A percentile compares a stretch with the other conserved stretches of the same genome.
Evolutionary conservation across 2,113 vertebrate genomes (phyloP).

Genomic region (Lophotis ruficrista): DNA sequence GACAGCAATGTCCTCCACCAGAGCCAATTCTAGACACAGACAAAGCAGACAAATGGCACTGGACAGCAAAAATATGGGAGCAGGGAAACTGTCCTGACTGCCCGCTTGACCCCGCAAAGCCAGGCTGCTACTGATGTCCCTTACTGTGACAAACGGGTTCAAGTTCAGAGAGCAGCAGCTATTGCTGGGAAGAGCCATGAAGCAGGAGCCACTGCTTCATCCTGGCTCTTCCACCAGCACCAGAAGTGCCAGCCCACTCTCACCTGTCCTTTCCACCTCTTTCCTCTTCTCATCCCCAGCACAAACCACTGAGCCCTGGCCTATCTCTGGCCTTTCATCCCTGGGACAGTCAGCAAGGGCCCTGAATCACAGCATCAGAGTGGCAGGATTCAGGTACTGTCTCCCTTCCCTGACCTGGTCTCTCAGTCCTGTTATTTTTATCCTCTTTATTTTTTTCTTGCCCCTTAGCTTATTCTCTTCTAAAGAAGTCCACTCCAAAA

Average conservation of each 20-base stretch:
- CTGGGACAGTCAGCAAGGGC: neutral
- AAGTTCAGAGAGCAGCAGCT: neutral
- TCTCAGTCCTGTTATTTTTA: neutral
- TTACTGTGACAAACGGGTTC: neutral
- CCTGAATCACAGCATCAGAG: neutral
- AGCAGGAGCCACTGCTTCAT: neutral
- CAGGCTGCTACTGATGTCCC: neutral
- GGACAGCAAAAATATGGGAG: neutral
- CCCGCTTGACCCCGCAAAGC: neutral
- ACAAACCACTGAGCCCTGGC: neutral
- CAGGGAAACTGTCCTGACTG: neutral
- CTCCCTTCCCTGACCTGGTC: neutral
- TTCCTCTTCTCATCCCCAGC: neutral
- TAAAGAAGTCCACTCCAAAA: neutral
- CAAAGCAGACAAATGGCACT: neutral
- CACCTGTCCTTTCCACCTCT: neutral
- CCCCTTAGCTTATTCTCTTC: neutral
- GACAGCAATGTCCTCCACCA: neutral
- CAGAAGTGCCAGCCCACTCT: neutral
- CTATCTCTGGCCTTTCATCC: neutral
- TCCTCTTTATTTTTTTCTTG: neutral
- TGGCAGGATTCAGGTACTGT: neutral
- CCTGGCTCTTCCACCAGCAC: neutral
- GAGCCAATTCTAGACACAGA: neutral
- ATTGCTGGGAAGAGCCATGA: neutral